These are phyloP conservation scores for Cryptus armator DNA, from an alignment of 2,888 invertebrate species.

Conservation along the genomic window DNA sequence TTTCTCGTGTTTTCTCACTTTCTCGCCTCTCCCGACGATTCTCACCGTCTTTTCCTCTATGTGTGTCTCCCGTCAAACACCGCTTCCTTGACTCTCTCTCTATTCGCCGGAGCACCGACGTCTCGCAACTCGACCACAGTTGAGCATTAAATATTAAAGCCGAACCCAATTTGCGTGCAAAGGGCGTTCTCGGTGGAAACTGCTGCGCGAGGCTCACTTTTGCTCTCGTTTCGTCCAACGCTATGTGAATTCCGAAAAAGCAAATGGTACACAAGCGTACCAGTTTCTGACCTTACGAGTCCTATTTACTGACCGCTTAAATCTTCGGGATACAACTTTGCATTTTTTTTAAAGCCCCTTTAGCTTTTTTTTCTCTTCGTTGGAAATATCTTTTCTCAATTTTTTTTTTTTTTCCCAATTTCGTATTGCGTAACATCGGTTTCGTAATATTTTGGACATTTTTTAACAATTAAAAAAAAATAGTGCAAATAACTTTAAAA, in stretches of 20 bases:
- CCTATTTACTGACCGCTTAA: slow-evolving; percentile 35
- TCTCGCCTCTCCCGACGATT: neutral
- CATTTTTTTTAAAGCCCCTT: neutral
- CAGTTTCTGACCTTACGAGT: slow-evolving; percentile 19
- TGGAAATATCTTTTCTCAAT: neutral
- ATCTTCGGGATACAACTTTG: neutral
- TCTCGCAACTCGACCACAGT: slow-evolving; percentile 79
- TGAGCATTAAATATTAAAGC: slow-evolving; percentile 82
- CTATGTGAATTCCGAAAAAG: slow-evolving; percentile 73
- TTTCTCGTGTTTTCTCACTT: slow-evolving; percentile 3
- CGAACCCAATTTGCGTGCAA: slow-evolving; percentile 83
- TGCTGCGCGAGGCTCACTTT: slow-evolving; percentile 71
- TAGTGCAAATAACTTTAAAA: too few relatives aligned
- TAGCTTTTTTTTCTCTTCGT: neutral
- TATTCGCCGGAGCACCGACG: slow-evolving; percentile 6
- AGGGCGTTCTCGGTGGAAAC: slow-evolving; percentile 79
- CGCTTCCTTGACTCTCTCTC: slow-evolving; percentile 77
- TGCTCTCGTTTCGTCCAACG: slow-evolving; percentile 62
- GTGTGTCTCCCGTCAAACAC: slow-evolving; percentile 72
- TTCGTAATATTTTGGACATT: too few relatives aligned
- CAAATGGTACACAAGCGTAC: slow-evolving; percentile 24
- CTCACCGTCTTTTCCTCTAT: slow-evolving; percentile 9
- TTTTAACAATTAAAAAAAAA: too few relatives aligned
- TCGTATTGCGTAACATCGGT: too few relatives aligned
- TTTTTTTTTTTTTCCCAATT: neutral